Conservation (phyloP, 92 coral and sea anemone species). For the Bergia puertoricense region DNA sequence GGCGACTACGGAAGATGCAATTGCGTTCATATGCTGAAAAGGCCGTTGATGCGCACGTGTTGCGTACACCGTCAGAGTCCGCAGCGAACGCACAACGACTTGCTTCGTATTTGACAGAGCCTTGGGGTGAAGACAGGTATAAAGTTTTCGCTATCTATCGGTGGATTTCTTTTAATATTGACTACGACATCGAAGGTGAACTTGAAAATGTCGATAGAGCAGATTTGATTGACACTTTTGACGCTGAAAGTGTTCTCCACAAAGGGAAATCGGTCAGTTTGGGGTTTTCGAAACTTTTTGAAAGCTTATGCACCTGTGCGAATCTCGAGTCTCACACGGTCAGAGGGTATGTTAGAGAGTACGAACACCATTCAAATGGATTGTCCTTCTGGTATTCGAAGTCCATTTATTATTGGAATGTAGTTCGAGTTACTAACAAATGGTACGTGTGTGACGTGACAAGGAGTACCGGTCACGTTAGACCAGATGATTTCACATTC, state of each 20-base stretch:
- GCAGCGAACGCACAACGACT: slow-evolving; percentile 51
- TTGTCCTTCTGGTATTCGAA: slow-evolving; percentile 27
- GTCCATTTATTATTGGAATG: slow-evolving; percentile 77
- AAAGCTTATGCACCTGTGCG: slow-evolving; percentile 62
- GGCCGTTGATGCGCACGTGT: slow-evolving; percentile 62
- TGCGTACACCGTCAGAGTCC: slow-evolving; percentile 52
- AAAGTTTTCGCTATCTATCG: slow-evolving; percentile 73
- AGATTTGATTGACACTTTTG: slow-evolving; percentile 18
- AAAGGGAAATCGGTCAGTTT: slow-evolving; percentile 53
- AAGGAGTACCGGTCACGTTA: slow-evolving; percentile 74
- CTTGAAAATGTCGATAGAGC: slow-evolving; percentile 60
- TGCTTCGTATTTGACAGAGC: slow-evolving; percentile 60
- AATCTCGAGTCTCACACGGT: slow-evolving; percentile 55
- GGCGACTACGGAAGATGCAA: slow-evolving; percentile 55
- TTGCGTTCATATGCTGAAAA: slow-evolving; percentile 59
- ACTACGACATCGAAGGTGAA: slow-evolving; percentile 66
- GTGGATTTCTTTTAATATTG: slow-evolving; percentile 64
- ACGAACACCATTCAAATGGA: slow-evolving; percentile 63
- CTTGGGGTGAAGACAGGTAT: slow-evolving; percentile 64
- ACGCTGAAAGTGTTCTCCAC: slow-evolving; percentile 55
- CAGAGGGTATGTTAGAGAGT: slow-evolving; percentile 62
- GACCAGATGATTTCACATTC: slow-evolving; percentile 64
- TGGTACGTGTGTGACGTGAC: slow-evolving; percentile 84
- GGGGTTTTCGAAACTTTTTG: slow-evolving; percentile 72
- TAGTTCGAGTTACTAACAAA: slow-evolving; percentile 57